These are phyloP conservation scores for Microtus ochrogaster DNA, from an alignment of 2,113 vertebrate genomes.

Conservation along the genomic window DNA sequence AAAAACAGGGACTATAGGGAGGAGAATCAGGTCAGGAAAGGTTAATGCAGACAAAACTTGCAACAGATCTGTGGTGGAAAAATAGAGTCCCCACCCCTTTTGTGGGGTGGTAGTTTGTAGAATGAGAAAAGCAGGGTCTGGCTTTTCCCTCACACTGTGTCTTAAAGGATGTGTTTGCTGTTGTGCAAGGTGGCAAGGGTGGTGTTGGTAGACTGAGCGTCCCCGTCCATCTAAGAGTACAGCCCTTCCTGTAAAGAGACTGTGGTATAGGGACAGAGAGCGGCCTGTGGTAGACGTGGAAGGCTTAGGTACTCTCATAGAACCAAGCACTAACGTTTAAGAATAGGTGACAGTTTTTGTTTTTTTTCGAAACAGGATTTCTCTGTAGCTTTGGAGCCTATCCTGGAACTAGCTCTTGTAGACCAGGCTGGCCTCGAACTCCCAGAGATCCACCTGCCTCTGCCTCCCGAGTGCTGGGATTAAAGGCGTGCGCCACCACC, in stretches of 20 bases:
- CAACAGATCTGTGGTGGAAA: neutral
- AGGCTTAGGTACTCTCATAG: neutral
- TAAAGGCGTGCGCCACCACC: too few relatives aligned
- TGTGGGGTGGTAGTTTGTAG: neutral
- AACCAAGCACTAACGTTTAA: neutral
- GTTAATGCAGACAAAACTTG: neutral
- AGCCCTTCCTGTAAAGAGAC: neutral
- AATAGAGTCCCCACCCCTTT: neutral
- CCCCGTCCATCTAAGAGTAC: neutral
- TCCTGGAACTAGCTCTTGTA: too few relatives aligned
- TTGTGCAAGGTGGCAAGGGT: neutral
- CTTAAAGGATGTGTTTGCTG: neutral
- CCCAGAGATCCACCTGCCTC: too few relatives aligned
- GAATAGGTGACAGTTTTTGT: neutral
- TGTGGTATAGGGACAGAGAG: neutral
- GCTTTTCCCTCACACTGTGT: constrained; percentile 13
- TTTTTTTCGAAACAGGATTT: too few relatives aligned
- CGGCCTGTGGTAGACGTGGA: neutral
- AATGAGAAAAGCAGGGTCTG: neutral
- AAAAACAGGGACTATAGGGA: neutral
- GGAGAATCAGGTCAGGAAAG: neutral
- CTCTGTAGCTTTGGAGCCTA: too few relatives aligned
- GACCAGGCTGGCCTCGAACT: too few relatives aligned
- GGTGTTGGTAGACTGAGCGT: neutral
- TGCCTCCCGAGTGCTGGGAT: too few relatives aligned